These are phyloP conservation scores for Scaptomyza hsui DNA, from an alignment of 1,140 invertebrate species.

Conservation along the genomic window DNA sequence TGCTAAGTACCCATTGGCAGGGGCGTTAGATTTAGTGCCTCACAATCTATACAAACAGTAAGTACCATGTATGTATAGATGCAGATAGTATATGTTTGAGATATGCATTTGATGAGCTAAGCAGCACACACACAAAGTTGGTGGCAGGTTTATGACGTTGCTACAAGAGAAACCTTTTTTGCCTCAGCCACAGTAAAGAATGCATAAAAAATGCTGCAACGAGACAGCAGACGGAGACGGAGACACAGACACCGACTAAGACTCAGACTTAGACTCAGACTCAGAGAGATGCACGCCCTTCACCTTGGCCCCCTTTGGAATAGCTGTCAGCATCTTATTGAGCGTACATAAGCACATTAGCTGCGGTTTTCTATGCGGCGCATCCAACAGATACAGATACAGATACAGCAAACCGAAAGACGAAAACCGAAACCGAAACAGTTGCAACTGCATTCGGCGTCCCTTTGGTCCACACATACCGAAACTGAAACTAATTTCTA, in stretches of 20 bases:
- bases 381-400: slow-evolving; percentile 37
- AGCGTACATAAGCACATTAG: slow-evolving; percentile 77
- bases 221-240: background rate
- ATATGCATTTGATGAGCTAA: slow-evolving; percentile 35
- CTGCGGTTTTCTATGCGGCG: slow-evolving; percentile 60
- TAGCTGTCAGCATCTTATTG: slow-evolving; percentile 77
- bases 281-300: slow-evolving; percentile 42
- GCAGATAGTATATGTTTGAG: slow-evolving; percentile 48
- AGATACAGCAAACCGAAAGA: background rate
- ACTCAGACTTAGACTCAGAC: background rate
- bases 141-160: slow-evolving; percentile 68
- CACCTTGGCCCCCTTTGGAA: slow-evolving; percentile 60
- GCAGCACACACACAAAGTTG: slow-evolving; percentile 36
- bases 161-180: slow-evolving; percentile 74
- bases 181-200: slow-evolving; percentile 23
- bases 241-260: background rate
- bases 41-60: slow-evolving; percentile 12
- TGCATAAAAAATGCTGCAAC: slow-evolving; percentile 21
- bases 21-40: slow-evolving; percentile 80
- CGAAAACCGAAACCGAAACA: background rate
- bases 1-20: slow-evolving; percentile 72
- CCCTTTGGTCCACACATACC: slow-evolving; percentile 59
- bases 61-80: slow-evolving; percentile 21
- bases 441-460: slow-evolving; percentile 47
- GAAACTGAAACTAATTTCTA: slow-evolving; percentile 67